These are phyloP conservation scores for Anthopleura xanthogrammica DNA, from an alignment of 92 coral and sea anemone species.

Conservation along the genomic window DNA sequence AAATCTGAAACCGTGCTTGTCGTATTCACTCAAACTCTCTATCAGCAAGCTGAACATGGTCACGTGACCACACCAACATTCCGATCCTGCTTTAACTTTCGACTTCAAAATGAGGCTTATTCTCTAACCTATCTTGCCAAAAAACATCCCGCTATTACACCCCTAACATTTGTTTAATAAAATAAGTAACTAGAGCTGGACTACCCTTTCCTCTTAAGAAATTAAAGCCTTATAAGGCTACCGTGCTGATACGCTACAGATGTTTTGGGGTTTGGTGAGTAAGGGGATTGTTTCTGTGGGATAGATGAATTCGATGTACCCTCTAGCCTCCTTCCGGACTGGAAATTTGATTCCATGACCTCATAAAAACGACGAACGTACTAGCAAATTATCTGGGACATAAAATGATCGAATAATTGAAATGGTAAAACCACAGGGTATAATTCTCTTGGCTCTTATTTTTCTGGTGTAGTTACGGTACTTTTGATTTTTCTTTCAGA, in stretches of 20 bases:
- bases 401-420: slow-evolving; percentile 10
- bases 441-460: background rate
- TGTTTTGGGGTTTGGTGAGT: slow-evolving; percentile 3
- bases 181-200: background rate
- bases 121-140: background rate
- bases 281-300: background rate
- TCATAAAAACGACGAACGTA: slow-evolving; percentile 17
- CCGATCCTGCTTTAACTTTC: slow-evolving; percentile 58
- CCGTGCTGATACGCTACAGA: background rate
- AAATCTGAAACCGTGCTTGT: slow-evolving; percentile 23
- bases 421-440: slow-evolving; percentile 8
- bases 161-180: background rate
- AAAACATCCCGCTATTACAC: slow-evolving; percentile 1
- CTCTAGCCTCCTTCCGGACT: slow-evolving; percentile 25
- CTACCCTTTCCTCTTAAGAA: background rate
- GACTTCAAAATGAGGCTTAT: slow-evolving; percentile 67
- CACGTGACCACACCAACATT: slow-evolving; percentile 70
- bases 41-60: slow-evolving; percentile 39
- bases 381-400: slow-evolving; percentile 19
- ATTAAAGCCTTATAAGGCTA: background rate
- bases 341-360: slow-evolving; percentile 45
- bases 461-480: background rate
- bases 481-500: slow-evolving; percentile 10
- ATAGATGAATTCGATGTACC: background rate
- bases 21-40: slow-evolving; percentile 16